These are phyloP conservation scores for Radopholus similis DNA, from an alignment of 1,140 invertebrate species.

Conservation along the genomic window DNA sequence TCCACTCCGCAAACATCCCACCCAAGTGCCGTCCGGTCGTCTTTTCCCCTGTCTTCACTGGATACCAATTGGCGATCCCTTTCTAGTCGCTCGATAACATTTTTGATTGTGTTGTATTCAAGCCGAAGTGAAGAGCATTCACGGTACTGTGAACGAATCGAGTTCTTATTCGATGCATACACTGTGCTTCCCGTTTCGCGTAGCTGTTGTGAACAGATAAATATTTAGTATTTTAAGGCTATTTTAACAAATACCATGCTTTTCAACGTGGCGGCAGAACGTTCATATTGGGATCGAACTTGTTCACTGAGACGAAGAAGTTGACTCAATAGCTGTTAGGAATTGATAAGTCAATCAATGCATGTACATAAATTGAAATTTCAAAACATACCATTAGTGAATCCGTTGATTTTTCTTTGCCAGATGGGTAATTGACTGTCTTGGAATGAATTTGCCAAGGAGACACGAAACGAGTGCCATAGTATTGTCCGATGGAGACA, in stretches of 20 bases:
- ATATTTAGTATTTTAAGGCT: too few relatives aligned
- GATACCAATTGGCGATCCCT: not conserved
- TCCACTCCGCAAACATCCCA: slow-evolving; percentile 6
- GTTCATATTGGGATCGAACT: not conserved
- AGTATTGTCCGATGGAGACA: slow-evolving; percentile 5
- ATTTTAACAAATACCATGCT: too few relatives aligned
- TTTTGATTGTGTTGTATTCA: not conserved
- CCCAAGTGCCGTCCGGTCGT: too few relatives aligned
- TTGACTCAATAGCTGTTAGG: not conserved
- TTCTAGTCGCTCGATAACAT: slow-evolving; percentile 5
- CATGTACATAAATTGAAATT: too few relatives aligned
- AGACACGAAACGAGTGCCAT: not conserved
- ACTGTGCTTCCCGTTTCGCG: too few relatives aligned
- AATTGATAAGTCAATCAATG: not conserved
- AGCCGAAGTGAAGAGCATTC: slow-evolving; percentile 16
- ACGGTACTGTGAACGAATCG: not conserved
- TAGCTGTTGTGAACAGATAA: too few relatives aligned
- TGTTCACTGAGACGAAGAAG: not conserved
- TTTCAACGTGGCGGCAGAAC: not conserved
- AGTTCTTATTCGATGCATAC: too few relatives aligned
- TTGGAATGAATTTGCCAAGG: too few relatives aligned
- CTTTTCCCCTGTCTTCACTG: too few relatives aligned
- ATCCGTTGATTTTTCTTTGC: not conserved
- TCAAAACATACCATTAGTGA: not conserved
- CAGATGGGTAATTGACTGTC: too few relatives aligned